Conservation (phyloP, 2,113 vertebrate genomes). For the Xiphophorus couchianus region DNA sequence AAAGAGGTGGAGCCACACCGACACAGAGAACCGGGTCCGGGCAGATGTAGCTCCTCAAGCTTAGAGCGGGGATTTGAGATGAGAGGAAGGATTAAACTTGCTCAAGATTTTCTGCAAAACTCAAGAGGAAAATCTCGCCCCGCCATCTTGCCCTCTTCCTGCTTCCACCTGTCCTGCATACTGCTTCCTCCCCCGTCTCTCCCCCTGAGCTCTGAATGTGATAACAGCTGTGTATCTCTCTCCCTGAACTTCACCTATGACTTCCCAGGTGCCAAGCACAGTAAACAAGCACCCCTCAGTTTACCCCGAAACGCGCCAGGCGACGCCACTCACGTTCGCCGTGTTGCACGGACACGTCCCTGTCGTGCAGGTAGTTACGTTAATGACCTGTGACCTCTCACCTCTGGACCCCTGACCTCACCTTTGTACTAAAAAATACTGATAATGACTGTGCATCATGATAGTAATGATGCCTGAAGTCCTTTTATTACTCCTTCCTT, state of each 20-base stretch:
- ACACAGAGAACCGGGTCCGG: slow-evolving; percentile 17
- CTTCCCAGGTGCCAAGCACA: slow-evolving; percentile 98
- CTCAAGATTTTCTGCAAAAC: slow-evolving; percentile 42
- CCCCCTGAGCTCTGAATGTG: slow-evolving; percentile 67
- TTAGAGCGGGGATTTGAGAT: slow-evolving; percentile 8
- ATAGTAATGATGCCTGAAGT: slow-evolving; percentile 44
- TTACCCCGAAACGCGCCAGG: slow-evolving; percentile 98
- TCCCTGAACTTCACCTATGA: slow-evolving; percentile 83
- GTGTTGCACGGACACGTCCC: slow-evolving; percentile 99
- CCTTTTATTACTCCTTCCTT: slow-evolving; percentile 36
- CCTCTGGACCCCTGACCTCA: slow-evolving; percentile 68
- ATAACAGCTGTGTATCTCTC: slow-evolving; percentile 79
- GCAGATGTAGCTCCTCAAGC: slow-evolving; percentile 2
- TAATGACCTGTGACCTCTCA: slow-evolving; percentile 74
- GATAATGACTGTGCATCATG: slow-evolving; percentile 50
- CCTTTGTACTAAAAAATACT: slow-evolving; percentile 50
- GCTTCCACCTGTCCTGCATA: slow-evolving; percentile 60
- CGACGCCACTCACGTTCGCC: slow-evolving; percentile 99
- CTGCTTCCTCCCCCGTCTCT: slow-evolving; percentile 44
- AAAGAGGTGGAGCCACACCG: slow-evolving; percentile 30
- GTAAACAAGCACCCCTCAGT: slow-evolving; percentile 99
- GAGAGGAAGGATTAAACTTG: slow-evolving; percentile 26
- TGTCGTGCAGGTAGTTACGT: slow-evolving; percentile 94
- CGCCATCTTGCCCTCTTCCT: slow-evolving; percentile 48
- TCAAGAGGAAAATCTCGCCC: slow-evolving; percentile 54